These are phyloP conservation scores for Echinarachnius parma DNA, from an alignment of 53 echinoderm and acorn worm genomes.

Conservation along the genomic window DNA sequence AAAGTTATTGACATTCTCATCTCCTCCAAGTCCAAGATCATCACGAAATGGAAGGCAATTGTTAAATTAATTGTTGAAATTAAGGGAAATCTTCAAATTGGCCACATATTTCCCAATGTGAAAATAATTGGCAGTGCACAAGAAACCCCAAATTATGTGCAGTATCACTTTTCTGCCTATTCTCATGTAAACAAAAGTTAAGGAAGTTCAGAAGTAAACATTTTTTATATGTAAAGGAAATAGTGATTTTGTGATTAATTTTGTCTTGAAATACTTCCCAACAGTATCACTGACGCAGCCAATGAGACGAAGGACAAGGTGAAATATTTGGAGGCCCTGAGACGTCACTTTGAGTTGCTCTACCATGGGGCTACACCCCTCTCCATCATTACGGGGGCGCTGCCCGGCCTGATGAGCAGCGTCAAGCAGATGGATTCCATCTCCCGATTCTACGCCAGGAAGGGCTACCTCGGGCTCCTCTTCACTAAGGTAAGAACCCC, in stretches of 20 bases:
- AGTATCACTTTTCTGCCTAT: too few relatives aligned
- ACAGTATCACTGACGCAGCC: slow-evolving; percentile 96
- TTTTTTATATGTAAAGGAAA: too few relatives aligned
- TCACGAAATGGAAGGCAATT: slow-evolving; percentile 97
- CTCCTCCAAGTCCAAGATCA: slow-evolving; percentile 92
- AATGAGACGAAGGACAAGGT: slow-evolving; percentile 98
- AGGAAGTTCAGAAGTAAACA: too few relatives aligned
- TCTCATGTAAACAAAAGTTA: too few relatives aligned
- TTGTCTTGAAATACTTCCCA: not conserved
- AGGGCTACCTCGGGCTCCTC: slow-evolving; percentile 87
- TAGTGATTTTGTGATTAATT: too few relatives aligned
- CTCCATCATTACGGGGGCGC: slow-evolving; percentile 69
- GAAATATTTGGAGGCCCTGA: slow-evolving; percentile 83
- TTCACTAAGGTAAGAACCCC: slow-evolving; percentile 73
- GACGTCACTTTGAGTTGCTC: slow-evolving; percentile 89
- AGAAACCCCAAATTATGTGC: too few relatives aligned
- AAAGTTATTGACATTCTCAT: slow-evolving; percentile 98
- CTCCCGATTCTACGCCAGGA: slow-evolving; percentile 86
- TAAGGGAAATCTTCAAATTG: too few relatives aligned
- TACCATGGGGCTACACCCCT: slow-evolving; percentile 82
- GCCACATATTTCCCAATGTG: too few relatives aligned
- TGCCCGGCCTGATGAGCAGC: slow-evolving; percentile 90
- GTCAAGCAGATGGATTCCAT: slow-evolving; percentile 99
- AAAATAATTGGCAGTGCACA: too few relatives aligned
- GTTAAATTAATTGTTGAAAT: too few relatives aligned